Evolutionary conservation across 37 sponge, comb jelly and placozoan genomes (phyloP).

Genomic region (Mnemiopsis leidyi): DNA sequence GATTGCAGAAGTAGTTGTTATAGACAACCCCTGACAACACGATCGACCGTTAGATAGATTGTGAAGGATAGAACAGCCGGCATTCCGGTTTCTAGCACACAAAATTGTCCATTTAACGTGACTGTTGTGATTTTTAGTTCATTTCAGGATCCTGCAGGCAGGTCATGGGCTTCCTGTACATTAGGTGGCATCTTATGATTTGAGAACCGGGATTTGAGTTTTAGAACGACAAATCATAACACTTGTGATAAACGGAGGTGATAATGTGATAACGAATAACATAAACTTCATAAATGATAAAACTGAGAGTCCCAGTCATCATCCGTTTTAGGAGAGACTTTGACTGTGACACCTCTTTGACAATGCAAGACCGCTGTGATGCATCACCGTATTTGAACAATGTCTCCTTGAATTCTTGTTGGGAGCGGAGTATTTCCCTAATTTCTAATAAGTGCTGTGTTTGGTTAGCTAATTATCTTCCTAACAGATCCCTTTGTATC

Average conservation of each 20-base stretch:
- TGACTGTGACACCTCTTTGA: neutral
- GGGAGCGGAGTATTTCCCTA: neutral
- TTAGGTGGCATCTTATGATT: no score
- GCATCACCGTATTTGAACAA: neutral
- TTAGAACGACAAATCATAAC: no score
- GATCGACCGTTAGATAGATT: neutral
- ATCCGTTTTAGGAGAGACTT: neutral
- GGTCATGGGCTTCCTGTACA: neutral
- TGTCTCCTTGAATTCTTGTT: neutral
- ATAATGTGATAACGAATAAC: neutral
- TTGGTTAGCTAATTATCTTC: neutral
- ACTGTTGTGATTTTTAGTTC: neutral
- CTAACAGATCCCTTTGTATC: neutral
- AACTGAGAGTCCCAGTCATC: neutral
- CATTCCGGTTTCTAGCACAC: no score
- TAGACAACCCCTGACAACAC: neutral
- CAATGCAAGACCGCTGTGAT: neutral
- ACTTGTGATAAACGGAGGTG: no score
- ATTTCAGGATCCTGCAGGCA: neutral
- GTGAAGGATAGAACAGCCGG: no score
- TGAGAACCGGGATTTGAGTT: no score
- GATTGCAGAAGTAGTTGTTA: no score
- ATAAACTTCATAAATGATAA: neutral
- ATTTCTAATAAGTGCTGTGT: neutral
- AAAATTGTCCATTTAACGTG: no score